Conservation (phyloP, 2,797 vertebrate genomes). For the Cirrhinus mrigala region DNA sequence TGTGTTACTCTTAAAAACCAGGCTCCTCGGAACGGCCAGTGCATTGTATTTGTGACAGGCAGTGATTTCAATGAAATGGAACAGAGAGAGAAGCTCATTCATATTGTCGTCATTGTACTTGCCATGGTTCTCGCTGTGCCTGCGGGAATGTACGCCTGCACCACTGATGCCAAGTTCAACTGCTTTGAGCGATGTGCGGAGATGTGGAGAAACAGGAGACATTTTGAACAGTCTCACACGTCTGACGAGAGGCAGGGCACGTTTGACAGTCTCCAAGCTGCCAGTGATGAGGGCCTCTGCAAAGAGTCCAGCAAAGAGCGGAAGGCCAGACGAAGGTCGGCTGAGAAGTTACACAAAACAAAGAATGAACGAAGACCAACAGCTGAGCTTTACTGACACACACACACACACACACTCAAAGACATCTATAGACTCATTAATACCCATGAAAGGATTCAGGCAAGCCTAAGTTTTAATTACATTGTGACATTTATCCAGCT, state of each 20-base stretch:
- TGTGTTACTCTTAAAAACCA: slow-evolving; percentile 86
- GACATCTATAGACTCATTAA: slow-evolving; percentile 4
- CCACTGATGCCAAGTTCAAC: slow-evolving; percentile 80
- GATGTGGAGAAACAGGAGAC: slow-evolving; percentile 72
- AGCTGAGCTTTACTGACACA: slow-evolving; percentile 80
- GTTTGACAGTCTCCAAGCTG: slow-evolving; percentile 82
- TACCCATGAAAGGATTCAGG: neutral
- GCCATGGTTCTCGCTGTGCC: slow-evolving; percentile 89
- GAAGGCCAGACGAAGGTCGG: slow-evolving; percentile 74
- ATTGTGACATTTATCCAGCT: slow-evolving; percentile 25
- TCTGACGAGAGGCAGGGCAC: slow-evolving; percentile 76
- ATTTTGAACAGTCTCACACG: slow-evolving; percentile 44
- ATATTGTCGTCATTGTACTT: slow-evolving; percentile 88
- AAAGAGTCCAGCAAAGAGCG: slow-evolving; percentile 73
- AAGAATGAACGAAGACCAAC: slow-evolving; percentile 73
- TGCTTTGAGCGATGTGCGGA: slow-evolving; percentile 76
- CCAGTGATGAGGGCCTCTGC: slow-evolving; percentile 83
- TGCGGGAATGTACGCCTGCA: slow-evolving; percentile 87
- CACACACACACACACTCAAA: neutral
- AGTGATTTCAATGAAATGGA: slow-evolving; percentile 85
- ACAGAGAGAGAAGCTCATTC: slow-evolving; percentile 88
- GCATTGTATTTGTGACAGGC: slow-evolving; percentile 90
- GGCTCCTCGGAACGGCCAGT: slow-evolving; percentile 79
- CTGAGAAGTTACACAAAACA: slow-evolving; percentile 70
- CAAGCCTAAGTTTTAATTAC: slow-evolving; percentile 31